These are phyloP conservation scores for Geococcyx californianus DNA, from an alignment of 2,113 vertebrate genomes.

Conservation along the genomic window DNA sequence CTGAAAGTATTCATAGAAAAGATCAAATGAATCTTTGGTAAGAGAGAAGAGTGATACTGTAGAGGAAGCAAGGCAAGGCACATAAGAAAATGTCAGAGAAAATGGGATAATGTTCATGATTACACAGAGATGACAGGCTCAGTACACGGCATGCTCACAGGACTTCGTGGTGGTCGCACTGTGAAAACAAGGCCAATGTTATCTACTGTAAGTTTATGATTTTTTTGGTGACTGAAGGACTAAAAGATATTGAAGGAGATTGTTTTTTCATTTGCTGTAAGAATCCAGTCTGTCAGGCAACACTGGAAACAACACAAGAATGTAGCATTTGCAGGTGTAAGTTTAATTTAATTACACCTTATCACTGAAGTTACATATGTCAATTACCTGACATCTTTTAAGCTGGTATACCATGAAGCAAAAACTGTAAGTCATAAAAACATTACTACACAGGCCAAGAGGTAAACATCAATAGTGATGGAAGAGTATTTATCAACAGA, in stretches of 20 bases:
- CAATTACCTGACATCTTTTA: not conserved
- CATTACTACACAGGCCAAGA: not conserved
- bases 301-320: not conserved
- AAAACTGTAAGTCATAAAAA: not conserved
- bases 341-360: not conserved
- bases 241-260: not conserved
- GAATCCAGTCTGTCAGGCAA: not conserved
- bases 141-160: not conserved
- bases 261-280: not conserved
- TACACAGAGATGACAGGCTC: not conserved
- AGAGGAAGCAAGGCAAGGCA: not conserved
- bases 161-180: not conserved
- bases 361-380: not conserved
- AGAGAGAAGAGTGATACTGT: not conserved
- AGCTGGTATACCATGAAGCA: not conserved
- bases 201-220: not conserved
- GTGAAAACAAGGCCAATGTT: not conserved
- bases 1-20: not conserved
- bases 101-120: not conserved
- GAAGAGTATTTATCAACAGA: not conserved
- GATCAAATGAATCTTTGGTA: not conserved
- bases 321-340: not conserved
- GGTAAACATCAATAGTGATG: not conserved
- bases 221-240: not conserved
- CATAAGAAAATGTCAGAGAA: not conserved